phyloP scores from a whole-genome alignment of 2,113 vertebrate species.

The Crocuta crocuta region DNA sequence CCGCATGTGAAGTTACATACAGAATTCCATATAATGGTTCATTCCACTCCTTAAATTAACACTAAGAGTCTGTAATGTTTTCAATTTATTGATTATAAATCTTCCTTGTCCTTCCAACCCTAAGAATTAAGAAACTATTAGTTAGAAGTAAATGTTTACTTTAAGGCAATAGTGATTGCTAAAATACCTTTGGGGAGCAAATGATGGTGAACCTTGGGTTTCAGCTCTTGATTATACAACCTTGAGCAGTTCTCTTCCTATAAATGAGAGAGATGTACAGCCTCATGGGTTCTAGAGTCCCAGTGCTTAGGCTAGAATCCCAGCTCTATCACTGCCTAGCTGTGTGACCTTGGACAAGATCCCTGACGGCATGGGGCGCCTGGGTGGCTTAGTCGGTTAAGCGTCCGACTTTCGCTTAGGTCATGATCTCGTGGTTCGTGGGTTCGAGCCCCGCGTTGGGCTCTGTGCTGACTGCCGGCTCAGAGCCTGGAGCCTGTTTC shows the following conservation, averaged over 20 bases:
- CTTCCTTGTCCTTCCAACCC: background rate
- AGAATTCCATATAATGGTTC: background rate
- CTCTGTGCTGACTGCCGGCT: too few species aligned
- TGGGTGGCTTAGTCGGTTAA: too few species aligned
- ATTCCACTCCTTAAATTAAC: constrained; percentile 32
- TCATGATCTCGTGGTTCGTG: too few species aligned
- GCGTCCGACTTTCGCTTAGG: too few species aligned
- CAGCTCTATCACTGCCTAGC: background rate
- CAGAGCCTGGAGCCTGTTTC: too few species aligned
- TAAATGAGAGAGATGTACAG: background rate
- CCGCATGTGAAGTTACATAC: background rate
- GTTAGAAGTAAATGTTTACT: constrained; percentile 19
- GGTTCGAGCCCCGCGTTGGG: too few species aligned
- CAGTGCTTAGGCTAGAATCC: background rate
- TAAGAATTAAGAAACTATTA: background rate
- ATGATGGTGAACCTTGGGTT: background rate
- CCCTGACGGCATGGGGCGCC: too few species aligned
- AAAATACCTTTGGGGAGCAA: background rate
- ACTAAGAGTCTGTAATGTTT: background rate
- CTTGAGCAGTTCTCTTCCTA: background rate
- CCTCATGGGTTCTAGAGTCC: background rate
- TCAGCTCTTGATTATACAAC: background rate
- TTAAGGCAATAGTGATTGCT: background rate
- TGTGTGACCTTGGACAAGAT: background rate
- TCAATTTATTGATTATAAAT: background rate